Evolutionary conservation across 1,140 invertebrate species (phyloP), one percentile per base, ranked within the genome.

Genomic region (Oncopeltus fasciatus): DNA sequence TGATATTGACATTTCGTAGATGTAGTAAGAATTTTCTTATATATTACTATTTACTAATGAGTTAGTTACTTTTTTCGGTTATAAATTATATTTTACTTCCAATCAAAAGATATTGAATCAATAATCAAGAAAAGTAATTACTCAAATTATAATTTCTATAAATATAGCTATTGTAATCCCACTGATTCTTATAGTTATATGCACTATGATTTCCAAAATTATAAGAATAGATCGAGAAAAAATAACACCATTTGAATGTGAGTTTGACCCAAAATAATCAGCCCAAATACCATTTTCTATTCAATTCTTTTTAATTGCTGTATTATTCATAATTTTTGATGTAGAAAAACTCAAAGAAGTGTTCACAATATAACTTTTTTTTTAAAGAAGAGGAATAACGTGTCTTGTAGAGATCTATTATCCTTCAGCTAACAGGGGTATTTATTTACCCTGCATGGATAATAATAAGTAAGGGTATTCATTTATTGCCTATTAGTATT

Each of bases 1-100:
- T 84, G 83, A 81, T 86, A 85, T 65, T 86, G 83, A 81, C 82
- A 85, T 73, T 86, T 86, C 78, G 44, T 47, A 59, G 82, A 86
- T 79, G 77, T 85, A 12, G 77, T 85, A 12, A 86, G 83, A 81
- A 73, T 86, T 77, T 84, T 85, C 68, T 68, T 85, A 65, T 85
- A 80, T 76, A 74, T 83, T 64, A 79, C 75, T 60, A 76, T 84
- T 71, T 85, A 84, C 68, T 84, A 81, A 80, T 85, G 80, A 47
- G 44, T 8, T 47, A 47, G 44, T 11, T 47, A 47, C 11, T 47
- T 47, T 47, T n/a, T 47, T 20, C 80, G 73, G 81, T 81, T 82
- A 81, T 72, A 70, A 70, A 79, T 75, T 82, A 84, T 79, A 80
- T 76, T 77, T 83, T 74, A 82, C 70, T 83, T 82, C 79, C 80